Percentiles rank a stretch among this genome's conserved stretches.
These are phyloP conservation scores for Cyprinodon tularosa DNA, from an alignment of 2,113 vertebrate species.

Conservation along the genomic window DNA sequence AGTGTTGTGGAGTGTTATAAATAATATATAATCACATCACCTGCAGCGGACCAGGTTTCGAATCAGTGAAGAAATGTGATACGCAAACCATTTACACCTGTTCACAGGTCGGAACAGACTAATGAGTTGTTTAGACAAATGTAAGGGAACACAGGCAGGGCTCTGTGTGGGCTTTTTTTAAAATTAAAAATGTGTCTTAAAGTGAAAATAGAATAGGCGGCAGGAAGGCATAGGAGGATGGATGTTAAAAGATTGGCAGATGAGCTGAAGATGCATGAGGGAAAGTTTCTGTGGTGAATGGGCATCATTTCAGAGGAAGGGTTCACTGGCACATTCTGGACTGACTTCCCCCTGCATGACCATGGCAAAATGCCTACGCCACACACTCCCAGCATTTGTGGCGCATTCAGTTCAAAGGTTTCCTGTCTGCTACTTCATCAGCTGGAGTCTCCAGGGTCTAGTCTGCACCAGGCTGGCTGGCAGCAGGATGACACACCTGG, in stretches of 20 bases:
- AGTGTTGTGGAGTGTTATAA: constrained; percentile 56
- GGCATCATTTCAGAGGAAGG: constrained; percentile 41
- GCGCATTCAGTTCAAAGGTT: constrained; percentile 51
- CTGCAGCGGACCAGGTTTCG: constrained; percentile 48
- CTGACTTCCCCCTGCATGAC: constrained; percentile 49
- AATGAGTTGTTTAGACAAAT: constrained; percentile 35
- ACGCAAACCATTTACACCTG: constrained; percentile 41
- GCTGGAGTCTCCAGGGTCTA: constrained; percentile 43
- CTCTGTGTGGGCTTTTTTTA: not conserved
- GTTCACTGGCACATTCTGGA: constrained; percentile 42
- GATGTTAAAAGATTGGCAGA: constrained; percentile 13
- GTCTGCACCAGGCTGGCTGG: constrained; percentile 37
- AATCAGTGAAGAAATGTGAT: constrained; percentile 53
- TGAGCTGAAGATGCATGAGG: constrained; percentile 29
- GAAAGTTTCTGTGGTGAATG: constrained; percentile 24
- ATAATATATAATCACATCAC: constrained; percentile 66
- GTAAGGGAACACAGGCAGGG: constrained; percentile 9
- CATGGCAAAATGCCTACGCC: constrained; percentile 32
- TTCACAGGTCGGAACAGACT: constrained; percentile 20
- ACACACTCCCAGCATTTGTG: not conserved
- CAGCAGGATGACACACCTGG: constrained; percentile 45
- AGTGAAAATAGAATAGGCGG: not conserved
- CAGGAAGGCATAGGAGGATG: not conserved
- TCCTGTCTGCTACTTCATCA: constrained; percentile 65
- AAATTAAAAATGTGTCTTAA: not conserved